These are phyloP conservation scores for Tragelaphus imberbis DNA, from an alignment of 2,113 vertebrate genomes.

Conservation along the genomic window DNA sequence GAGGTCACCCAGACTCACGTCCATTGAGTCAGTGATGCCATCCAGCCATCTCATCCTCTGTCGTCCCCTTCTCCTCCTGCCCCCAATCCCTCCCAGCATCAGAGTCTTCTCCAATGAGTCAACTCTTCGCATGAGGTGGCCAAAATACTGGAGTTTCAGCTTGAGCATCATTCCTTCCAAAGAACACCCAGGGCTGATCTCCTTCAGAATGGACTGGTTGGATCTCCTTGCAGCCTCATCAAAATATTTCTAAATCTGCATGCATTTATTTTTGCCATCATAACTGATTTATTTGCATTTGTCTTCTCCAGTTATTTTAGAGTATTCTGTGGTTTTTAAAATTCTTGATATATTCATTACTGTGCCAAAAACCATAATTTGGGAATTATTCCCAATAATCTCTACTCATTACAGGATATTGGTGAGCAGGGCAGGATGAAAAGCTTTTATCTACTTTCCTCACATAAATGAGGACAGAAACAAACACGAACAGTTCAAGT, in stretches of 20 bases:
- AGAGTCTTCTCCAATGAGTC: no score
- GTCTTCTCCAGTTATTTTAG: not conserved
- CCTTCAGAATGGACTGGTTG: no score
- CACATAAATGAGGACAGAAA: conserved; percentile 1
- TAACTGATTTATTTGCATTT: not conserved
- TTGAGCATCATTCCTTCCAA: no score
- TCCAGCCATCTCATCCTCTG: no score
- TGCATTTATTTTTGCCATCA: not conserved
- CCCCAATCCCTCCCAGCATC: no score
- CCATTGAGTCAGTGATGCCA: no score
- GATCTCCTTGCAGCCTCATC: no score
- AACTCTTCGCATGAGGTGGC: no score
- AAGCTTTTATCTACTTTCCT: not conserved
- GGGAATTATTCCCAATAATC: conserved; percentile 18
- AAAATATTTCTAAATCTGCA: not conserved
- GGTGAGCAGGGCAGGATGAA: not conserved
- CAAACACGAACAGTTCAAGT: not conserved
- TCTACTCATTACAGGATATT: not conserved
- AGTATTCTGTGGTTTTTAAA: not conserved
- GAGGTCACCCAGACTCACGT: no score
- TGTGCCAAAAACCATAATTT: not conserved
- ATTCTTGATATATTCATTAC: not conserved
- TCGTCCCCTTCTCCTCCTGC: no score
- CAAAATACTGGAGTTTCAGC: no score
- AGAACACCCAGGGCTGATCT: no score